Conservation (phyloP, 2,888 invertebrate species). For the Drosophila greeni region DNA sequence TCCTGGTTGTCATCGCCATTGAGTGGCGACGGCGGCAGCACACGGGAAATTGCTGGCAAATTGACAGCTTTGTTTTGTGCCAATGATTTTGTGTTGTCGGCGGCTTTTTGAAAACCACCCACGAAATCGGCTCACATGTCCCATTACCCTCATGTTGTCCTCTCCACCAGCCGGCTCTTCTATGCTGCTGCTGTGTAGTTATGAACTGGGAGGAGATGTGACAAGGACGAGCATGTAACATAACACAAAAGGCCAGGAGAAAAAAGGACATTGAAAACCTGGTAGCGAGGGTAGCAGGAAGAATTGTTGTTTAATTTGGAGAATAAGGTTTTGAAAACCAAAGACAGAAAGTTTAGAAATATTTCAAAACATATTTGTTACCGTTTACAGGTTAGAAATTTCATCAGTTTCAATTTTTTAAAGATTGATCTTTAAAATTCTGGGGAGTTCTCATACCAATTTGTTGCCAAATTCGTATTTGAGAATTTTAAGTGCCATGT, state of each 20-base stretch:
- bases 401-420: fast-evolving
- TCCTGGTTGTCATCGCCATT: constrained; percentile 25
- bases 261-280: constrained; percentile 19
- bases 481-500: not conserved
- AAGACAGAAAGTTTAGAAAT: not conserved
- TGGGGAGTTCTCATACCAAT: not conserved
- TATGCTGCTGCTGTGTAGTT: not conserved
- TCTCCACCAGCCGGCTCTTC: not conserved
- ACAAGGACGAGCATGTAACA: constrained; percentile 26
- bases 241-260: constrained; percentile 27
- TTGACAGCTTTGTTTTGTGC: constrained; percentile 69
- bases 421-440: not conserved
- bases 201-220: constrained; percentile 3
- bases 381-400: fast-evolving
- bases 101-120: constrained; percentile 36
- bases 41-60: constrained; percentile 70
- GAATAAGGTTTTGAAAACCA: not conserved
- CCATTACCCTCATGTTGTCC: constrained; percentile 13
- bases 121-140: constrained; percentile 40
- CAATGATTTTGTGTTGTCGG: constrained; percentile 60
- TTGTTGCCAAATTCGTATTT: not conserved
- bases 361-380: not conserved
- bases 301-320: not conserved
- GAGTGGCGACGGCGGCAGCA: constrained; percentile 2
- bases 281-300: not conserved